Base-by-base conservation (phyloP, 2,113 vertebrate genomes). In the Rissa tridactyla region DNA sequence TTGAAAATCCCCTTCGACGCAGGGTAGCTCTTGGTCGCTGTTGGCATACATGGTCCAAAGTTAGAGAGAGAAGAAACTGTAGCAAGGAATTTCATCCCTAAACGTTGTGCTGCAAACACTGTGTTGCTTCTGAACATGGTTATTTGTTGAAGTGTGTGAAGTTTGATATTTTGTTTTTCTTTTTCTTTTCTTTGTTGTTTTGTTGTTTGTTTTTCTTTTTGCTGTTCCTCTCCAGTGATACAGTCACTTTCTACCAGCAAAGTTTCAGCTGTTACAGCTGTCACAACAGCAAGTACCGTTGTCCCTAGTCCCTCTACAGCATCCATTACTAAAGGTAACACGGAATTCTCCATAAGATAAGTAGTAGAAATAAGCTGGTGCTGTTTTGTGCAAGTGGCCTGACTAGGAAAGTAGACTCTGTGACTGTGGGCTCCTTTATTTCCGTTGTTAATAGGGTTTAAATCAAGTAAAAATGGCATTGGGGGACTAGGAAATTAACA, bases 191-290 rank as follows among this genome's bases (percentile, higher is more conserved):
- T 79, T 71, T 86, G 19, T 93, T 70, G 15, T 60, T 38, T 25
- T 51, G 26, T 44, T 69, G 44, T 17, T 44, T 44, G 20, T 2
- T 21, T 44, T 46, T 46, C 27, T 44, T n/a, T 46, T 38, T 68
- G 7, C 64, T 88, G 75, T 94, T 79, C 11, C 42, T 72, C n/a
- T 86, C 26, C 38, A 98, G 98, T 98, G 95, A 97, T 98, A 81
- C 98, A 98, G 49, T 98, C 98, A 2, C 97, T 98, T 96, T 97
- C 98, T 96, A 52, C 97, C 61, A 97, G 36, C 97, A 98, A 98
- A 91, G 94, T 97, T 54, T 93, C 98, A 82, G 12, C 97, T 72
- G 71, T 97, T 81, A 61, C 98, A 79, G 94, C 98, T 32, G 92
- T 97, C 54, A 91, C 97, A 61, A 65, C 97, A 85, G 91, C 97